Conservation (phyloP, 1,140 invertebrate species). For the Aricia agestis region DNA sequence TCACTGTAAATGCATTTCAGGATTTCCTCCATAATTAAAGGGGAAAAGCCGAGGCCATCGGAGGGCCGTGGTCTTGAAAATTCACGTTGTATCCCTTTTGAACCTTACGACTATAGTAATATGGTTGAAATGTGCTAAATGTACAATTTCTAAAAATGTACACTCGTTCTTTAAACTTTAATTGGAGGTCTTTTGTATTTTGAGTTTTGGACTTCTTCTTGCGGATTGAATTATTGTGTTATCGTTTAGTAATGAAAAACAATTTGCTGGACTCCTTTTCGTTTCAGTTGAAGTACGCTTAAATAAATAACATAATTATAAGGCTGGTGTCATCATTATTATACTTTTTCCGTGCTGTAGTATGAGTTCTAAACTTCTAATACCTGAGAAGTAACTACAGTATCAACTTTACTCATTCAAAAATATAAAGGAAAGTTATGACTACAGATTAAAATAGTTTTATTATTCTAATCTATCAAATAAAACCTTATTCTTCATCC, state of each 20-base stretch:
- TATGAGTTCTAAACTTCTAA: too few species aligned
- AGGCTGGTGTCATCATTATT: too few species aligned
- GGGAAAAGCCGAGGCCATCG: neutral
- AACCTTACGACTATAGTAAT: neutral
- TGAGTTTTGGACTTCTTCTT: conserved; percentile 1
- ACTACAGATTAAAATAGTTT: too few species aligned
- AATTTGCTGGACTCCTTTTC: neutral
- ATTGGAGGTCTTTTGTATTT: neutral
- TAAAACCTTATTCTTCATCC: too few species aligned
- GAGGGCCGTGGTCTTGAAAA: neutral
- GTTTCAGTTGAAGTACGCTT: too few species aligned
- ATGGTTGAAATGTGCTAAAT: neutral
- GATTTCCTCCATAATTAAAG: conserved; percentile 9
- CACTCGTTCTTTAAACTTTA: neutral
- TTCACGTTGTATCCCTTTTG: neutral
- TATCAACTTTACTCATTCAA: too few species aligned
- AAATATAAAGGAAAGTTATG: too few species aligned
- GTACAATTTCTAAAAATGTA: neutral
- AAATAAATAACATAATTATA: too few species aligned
- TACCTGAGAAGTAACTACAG: too few species aligned
- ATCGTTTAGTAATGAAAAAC: neutral
- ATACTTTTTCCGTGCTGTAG: too few species aligned
- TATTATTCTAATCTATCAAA: too few species aligned
- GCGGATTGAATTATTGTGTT: neutral
- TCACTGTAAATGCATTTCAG: conserved; percentile 1